These are phyloP conservation scores for Hyperopisus bebe DNA, from an alignment of 2,113 vertebrate species.

Conservation along the genomic window DNA sequence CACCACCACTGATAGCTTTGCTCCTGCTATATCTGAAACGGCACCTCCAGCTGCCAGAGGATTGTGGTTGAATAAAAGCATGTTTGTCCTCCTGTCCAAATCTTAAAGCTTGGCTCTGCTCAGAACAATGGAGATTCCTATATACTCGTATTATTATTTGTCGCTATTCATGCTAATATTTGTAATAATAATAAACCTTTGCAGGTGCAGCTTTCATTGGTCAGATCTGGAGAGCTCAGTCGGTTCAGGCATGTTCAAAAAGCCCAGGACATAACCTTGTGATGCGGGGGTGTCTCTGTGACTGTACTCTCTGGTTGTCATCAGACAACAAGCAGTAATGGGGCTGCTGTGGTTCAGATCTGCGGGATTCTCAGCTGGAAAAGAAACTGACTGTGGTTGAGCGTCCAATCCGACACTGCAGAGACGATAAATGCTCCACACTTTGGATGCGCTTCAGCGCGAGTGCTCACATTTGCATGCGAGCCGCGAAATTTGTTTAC, in stretches of 20 bases:
- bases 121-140: neutral
- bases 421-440: neutral
- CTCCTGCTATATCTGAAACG: neutral
- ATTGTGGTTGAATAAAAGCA: neutral
- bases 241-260: neutral
- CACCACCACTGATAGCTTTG: neutral
- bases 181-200: neutral
- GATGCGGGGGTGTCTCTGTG: neutral
- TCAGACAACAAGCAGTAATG: neutral
- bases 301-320: neutral
- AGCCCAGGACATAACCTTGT: neutral
- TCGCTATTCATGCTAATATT: neutral
- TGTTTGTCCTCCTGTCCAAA: neutral
- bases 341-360: neutral
- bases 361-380: neutral
- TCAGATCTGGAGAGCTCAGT: neutral
- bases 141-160: neutral
- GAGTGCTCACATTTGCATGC: neutral
- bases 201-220: neutral
- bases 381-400: neutral
- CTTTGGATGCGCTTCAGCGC: neutral
- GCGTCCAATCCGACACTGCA: neutral
- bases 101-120: neutral
- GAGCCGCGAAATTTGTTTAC: constrained; percentile 3
- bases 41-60: neutral